phyloP scores from a whole-genome alignment of 2,797 vertebrate genomes.

The Petrocephalus schoutedeni region DNA sequence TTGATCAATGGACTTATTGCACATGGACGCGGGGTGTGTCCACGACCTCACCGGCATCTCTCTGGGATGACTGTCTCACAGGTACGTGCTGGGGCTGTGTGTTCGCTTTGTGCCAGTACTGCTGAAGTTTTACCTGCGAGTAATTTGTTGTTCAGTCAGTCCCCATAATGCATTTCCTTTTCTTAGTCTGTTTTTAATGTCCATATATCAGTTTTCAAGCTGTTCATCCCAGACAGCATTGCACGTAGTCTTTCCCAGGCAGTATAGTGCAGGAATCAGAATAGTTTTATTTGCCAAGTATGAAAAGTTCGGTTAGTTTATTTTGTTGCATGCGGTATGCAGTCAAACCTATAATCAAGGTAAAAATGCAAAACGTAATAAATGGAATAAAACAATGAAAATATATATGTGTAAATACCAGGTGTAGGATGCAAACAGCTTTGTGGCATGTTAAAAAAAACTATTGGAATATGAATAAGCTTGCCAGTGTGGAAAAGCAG shows the following conservation, averaged over 20 bases:
- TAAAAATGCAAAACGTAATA: neutral
- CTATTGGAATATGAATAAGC: neutral
- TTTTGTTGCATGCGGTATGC: neutral
- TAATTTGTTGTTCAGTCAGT: too few relatives aligned
- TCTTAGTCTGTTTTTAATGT: neutral
- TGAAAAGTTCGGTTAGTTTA: neutral
- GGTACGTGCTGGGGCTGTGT: conserved; percentile 42
- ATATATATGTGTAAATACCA: neutral
- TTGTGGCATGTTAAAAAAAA: neutral
- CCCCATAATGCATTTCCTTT: neutral
- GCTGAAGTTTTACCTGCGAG: too few relatives aligned
- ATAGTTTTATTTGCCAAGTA: neutral
- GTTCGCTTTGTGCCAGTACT: neutral
- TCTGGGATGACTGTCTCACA: conserved; percentile 58
- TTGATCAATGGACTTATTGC: conserved; percentile 43
- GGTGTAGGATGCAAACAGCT: neutral
- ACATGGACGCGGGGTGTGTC: conserved; percentile 30
- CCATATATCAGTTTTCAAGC: neutral
- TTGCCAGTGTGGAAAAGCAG: neutral
- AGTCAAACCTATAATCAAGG: neutral
- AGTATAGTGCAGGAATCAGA: neutral
- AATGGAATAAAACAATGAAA: neutral
- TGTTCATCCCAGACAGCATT: neutral
- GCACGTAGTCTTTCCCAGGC: neutral
- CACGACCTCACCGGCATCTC: conserved; percentile 36